These are phyloP conservation scores for Phrynocephalus forsythii DNA, from an alignment of 2,797 vertebrate genomes.

Conservation along the genomic window DNA sequence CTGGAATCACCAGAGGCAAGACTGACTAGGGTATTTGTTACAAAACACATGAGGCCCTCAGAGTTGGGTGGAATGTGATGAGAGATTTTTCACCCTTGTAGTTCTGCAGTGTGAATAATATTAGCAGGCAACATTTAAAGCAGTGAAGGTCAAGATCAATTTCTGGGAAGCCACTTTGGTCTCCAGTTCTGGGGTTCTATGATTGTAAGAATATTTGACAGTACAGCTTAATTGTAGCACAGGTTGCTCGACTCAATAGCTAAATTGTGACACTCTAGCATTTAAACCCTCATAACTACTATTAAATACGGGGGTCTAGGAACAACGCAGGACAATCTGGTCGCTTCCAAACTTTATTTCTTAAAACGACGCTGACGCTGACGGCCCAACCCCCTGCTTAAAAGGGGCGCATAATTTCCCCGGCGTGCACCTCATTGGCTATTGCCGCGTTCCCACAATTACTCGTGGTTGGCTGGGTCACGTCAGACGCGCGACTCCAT, in stretches of 20 bases:
- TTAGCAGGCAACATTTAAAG: not conserved
- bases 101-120: constrained; percentile 24
- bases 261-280: not conserved
- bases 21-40: constrained; percentile 21
- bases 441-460: too few species aligned
- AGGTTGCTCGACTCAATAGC: not conserved
- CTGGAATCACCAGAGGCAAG: constrained; percentile 21
- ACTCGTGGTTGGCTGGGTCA: too few species aligned
- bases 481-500: too few species aligned
- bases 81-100: not conserved
- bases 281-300: constrained; percentile 6
- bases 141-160: not conserved
- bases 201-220: not conserved
- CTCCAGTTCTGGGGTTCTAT: not conserved
- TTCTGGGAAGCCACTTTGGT: not conserved
- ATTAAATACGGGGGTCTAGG: too few species aligned
- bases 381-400: too few species aligned
- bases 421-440: too few species aligned
- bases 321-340: too few species aligned
- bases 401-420: too few species aligned
- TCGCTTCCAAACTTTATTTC: too few species aligned
- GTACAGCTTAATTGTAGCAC: constrained; percentile 1
- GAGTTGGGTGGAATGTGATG: not conserved
- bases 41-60: not conserved
- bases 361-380: too few species aligned